phyloP scores from a whole-genome alignment of 1,140 invertebrate genomes.

The Lepidurus arcticus region DNA sequence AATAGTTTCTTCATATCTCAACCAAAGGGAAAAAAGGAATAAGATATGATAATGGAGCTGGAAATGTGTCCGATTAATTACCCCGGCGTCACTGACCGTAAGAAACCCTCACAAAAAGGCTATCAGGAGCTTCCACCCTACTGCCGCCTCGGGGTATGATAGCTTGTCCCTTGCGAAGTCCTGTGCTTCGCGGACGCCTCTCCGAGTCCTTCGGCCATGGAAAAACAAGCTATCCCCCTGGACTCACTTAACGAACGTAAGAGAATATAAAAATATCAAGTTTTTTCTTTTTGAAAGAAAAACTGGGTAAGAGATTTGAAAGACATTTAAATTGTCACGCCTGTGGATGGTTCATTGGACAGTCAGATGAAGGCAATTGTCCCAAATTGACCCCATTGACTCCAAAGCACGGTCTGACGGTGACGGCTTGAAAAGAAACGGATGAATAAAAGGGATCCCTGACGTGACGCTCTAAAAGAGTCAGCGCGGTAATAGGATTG shows the following conservation, averaged over 20 bases:
- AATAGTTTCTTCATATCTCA: neutral
- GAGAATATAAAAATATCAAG: too few relatives aligned
- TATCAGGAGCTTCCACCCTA: slow-evolving; percentile 12
- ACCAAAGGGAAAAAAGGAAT: neutral
- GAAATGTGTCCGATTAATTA: slow-evolving; percentile 22
- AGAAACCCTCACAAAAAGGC: slow-evolving; percentile 3
- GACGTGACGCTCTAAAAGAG: neutral
- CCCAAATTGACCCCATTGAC: neutral
- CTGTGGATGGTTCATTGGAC: neutral
- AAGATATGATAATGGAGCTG: neutral
- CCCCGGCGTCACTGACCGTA: neutral
- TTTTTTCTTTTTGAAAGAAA: too few relatives aligned
- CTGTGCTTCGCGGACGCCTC: neutral
- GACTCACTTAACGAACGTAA: neutral
- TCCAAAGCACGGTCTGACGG: neutral
- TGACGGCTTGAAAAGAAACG: neutral
- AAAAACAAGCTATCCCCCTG: neutral
- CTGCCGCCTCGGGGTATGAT: neutral
- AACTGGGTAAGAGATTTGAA: neutral
- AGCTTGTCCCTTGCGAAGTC: neutral
- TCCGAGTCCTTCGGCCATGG: neutral
- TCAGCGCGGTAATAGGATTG: neutral
- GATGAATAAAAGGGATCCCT: neutral
- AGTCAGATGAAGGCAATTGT: neutral
- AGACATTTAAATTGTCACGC: slow-evolving; percentile 5